Evolutionary conservation across 1,140 invertebrate species (phyloP), one percentile per base, ranked within the genome.

Genomic region (Anthonomus grandis): DNA sequence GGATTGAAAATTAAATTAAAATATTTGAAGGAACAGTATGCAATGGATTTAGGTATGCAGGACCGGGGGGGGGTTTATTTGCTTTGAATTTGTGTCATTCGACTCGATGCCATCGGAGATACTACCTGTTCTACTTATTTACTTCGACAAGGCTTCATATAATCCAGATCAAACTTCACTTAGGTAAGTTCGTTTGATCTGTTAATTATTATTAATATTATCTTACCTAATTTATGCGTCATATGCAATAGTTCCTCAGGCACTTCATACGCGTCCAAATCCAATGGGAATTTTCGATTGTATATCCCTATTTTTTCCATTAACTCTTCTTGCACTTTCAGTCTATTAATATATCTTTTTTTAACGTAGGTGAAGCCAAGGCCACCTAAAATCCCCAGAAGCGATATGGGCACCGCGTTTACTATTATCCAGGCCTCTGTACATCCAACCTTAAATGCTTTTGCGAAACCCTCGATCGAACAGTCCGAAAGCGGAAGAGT

Each of bases 261-360:
- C 23, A 95, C 81, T 74, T 95, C 91, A 90, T 91, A 95, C 64
- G 89, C 88, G 67, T 93, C 91, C 9, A 93, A 73, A 10, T 52
- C 76, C 65, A 8, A 78, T 73, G 62, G 75, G 75, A 44, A 75
- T 21, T 59, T 42, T 38, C 31, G 54, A 19, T 57, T 52, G n/a
- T 57, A 27, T 2, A 57, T 13, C 13, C 57, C 56, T 17, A 60
- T 25, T 24, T 44, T 42, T 15, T 54, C 24, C 77, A 92, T 86
- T 37, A 86, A 83, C 46, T 86, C 80, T 54, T 87, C 81, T 0
- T 87, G 88, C 9, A 76, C 70, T 19, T 77, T 74, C 4, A 90
- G 82, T 66, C 87, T 88, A 15, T 80, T 77, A 57, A 90, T 87
- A 64, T 90, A 90, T 22, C 85, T 84, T 63, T 80, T 78, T 66